Base-by-base conservation (phyloP, 2,797 vertebrate genomes). In the Acridotheres tristis region DNA sequence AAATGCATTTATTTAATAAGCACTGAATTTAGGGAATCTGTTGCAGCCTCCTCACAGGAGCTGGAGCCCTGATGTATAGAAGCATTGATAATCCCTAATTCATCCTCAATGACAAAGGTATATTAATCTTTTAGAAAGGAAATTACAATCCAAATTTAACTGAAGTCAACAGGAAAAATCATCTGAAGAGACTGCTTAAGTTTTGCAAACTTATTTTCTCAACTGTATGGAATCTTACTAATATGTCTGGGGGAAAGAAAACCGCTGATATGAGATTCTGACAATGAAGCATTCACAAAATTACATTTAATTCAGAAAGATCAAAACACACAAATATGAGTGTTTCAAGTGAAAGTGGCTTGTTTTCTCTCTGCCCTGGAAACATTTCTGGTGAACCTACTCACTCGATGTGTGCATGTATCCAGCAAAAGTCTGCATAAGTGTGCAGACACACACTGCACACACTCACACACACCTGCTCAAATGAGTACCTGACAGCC, bases 401-500 rank as follows among this genome's bases (percentile, higher is more conserved):
- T 76, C 50, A 20, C 32, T 55, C 0, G 0, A 34, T 1, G 1
- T 29, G 9, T 53, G 16, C 20, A 10, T 23, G 4, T 38, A 22
- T 38, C 16, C 32, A 36, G 11, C 7, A 17, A 18, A 63, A 21
- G 4, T 61, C 74, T 40, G 18, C 32, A 5, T 34, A 14, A 30
- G 12, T 66, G 42, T 3, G 1, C 40, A 30, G 26, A 18, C 5
- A 23, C 15, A 16, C 8, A 4, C 30, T 20, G 54, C 27, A 29
- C 30, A 25, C 5, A 6, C 11, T 5, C 29, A 18, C 16, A 29
- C 6, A 21, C 4, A 29, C 27, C 45, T 3, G 3, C n/a, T 45
- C 34, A 66, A 63, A 54, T 26, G 25, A 65, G 50, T 75, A 65
- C n/a, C 38, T 4, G 13, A 45, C 53, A 87, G 13, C 15, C 27